Evolutionary conservation across 64 coral and sea anemone species (phyloP), one percentile per base, ranked within the genome.

Genomic region (Montipora cactus): DNA sequence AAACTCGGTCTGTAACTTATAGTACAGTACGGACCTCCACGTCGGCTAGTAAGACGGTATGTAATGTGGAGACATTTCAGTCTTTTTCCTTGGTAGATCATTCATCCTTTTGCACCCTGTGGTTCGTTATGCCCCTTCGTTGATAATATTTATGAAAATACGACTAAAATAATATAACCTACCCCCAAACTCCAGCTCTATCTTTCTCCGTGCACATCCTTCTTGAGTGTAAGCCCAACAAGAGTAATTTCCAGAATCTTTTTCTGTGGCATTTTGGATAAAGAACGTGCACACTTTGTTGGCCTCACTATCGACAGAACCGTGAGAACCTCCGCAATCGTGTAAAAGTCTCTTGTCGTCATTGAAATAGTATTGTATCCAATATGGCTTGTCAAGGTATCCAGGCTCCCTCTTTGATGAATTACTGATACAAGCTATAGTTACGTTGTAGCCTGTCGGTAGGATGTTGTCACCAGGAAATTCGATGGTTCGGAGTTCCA

Each of bases 311-410:
- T 84, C 59, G 37, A 37, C 37, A 37, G 37, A 2, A 7, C 12
- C 5, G 11, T 47, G 5, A 5, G 14, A 4, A 48, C 81, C 81
- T 13, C 81, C 81, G 44, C 81, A 84, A 5, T 67, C 14, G n/a
- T 37, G 22, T 18, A 67, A 8, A 3, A 46, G 8, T 13, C 7
- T 28, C 0, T 3, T 10, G 1, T 47, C 59, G 16, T 47, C 25
- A 16, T 20, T 67, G 81, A 84, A 84, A 84, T 67, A 84, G 14
- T 37, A 47, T 13, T 84, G 81, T 5, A 84, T 84, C 81, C 81
- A 84, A 47, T 47, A 84, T 45, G 81, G 81, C 44, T 47, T 5
- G 59, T 3, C 23, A 16, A 47, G 3, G 13, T 15, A 9, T 9
- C 4, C 4, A 13, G 0, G 16, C 19, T 46, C 7, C 1, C 12